Evolutionary conservation across 2,113 vertebrate genomes (phyloP).

Genomic region (Oryzias woworae): DNA sequence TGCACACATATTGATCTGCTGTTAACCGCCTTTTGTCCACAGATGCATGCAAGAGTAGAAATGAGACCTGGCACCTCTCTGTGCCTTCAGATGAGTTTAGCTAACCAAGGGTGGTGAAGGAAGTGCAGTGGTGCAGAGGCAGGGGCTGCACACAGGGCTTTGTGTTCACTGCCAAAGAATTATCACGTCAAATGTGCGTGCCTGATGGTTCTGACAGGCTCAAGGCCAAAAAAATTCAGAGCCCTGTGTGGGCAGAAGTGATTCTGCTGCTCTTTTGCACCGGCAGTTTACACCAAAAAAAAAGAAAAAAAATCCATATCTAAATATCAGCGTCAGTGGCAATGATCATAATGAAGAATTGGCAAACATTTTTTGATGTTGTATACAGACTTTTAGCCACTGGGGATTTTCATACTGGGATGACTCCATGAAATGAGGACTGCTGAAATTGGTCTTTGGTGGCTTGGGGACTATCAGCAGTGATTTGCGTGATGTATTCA

Average conservation of each 20-base stretch:
- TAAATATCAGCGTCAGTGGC: slow-evolving; percentile 36
- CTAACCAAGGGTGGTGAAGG: slow-evolving; percentile 31
- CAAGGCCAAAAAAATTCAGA: slow-evolving; percentile 40
- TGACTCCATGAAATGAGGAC: slow-evolving; percentile 10
- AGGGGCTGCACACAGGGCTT: slow-evolving; percentile 40
- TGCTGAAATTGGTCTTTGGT: slow-evolving; percentile 15
- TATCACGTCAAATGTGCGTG: slow-evolving; percentile 62
- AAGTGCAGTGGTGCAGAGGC: slow-evolving; percentile 54
- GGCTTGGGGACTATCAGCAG: neutral
- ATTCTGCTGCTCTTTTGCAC: slow-evolving; percentile 55
- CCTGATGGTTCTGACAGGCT: slow-evolving; percentile 59
- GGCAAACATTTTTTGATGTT: slow-evolving; percentile 21
- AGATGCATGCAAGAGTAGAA: slow-evolving; percentile 28
- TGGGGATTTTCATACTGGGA: slow-evolving; percentile 2
- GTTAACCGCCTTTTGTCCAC: slow-evolving; percentile 31
- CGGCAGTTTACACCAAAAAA: slow-evolving; percentile 52
- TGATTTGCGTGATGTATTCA: slow-evolving; percentile 45
- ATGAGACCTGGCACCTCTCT: slow-evolving; percentile 14
- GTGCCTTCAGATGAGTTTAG: slow-evolving; percentile 23
- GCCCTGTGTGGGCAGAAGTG: slow-evolving; percentile 44
- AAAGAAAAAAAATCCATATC: slow-evolving; percentile 38
- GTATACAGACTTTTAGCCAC: slow-evolving; percentile 16
- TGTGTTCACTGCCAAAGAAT: slow-evolving; percentile 63
- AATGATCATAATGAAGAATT: slow-evolving; percentile 9
- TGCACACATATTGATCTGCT: slow-evolving; percentile 19